These are phyloP conservation scores for Perodicticus potto DNA, from an alignment of 2,797 vertebrate genomes.

Conservation along the genomic window DNA sequence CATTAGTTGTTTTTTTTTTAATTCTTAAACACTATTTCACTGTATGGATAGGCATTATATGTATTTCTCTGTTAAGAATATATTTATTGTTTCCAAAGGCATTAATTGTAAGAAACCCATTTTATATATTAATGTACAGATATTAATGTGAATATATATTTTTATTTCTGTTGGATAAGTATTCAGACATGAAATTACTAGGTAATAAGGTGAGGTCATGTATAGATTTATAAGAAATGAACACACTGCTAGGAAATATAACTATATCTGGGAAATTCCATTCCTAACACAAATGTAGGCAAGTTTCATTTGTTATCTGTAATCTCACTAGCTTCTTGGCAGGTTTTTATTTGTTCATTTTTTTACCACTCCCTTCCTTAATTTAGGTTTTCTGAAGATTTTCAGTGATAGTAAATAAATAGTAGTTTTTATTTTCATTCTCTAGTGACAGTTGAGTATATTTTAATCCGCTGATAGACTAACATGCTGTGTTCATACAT, in stretches of 20 bases:
- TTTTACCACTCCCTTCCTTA: background rate
- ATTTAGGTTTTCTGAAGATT: background rate
- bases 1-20: background rate
- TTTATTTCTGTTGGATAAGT: background rate
- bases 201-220: background rate
- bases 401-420: background rate
- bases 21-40: background rate
- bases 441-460: background rate
- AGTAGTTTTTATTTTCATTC: background rate
- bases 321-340: background rate
- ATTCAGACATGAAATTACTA: background rate
- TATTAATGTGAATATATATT: background rate
- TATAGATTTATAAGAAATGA: background rate
- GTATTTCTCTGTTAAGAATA: background rate
- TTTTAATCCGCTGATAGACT: background rate
- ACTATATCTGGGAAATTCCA: background rate
- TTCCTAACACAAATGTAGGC: background rate
- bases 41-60: background rate
- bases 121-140: background rate
- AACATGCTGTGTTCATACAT: background rate
- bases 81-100: background rate
- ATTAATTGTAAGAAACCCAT: background rate
- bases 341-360: background rate
- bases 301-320: background rate
- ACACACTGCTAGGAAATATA: background rate